These are phyloP conservation scores for Anolis sagrei DNA, from an alignment of 2,113 vertebrate species.

Conservation along the genomic window DNA sequence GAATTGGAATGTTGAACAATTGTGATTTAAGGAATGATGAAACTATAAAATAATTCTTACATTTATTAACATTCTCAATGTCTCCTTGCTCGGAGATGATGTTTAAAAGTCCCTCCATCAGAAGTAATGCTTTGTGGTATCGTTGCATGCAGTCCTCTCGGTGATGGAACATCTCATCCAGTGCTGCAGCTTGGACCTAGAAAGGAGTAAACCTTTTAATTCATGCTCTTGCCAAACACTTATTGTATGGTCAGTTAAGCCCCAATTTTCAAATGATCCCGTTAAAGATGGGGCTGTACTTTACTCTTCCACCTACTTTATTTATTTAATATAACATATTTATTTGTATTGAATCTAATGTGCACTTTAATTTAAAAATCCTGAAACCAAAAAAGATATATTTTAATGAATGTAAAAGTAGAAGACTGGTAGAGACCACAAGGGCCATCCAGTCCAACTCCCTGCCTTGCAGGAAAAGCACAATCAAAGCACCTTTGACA, in stretches of 20 bases:
- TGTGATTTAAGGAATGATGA: not conserved
- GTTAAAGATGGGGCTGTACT: not conserved
- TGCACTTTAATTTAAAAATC: too few relatives aligned
- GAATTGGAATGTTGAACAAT: too few relatives aligned
- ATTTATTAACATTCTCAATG: conserved; percentile 87
- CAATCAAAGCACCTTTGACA: too few relatives aligned
- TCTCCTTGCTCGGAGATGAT: conserved; percentile 85
- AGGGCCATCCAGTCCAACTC: too few relatives aligned
- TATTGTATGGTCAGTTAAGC: not conserved
- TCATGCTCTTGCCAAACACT: not conserved
- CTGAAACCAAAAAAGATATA: too few relatives aligned
- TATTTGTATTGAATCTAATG: too few relatives aligned
- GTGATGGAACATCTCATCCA: conserved; percentile 95
- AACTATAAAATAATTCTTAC: conserved; percentile 72
- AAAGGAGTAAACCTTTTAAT: not conserved
- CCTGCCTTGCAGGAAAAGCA: too few relatives aligned
- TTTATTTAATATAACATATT: too few relatives aligned
- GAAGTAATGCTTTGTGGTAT: conserved; percentile 91
- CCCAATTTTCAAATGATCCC: too few relatives aligned
- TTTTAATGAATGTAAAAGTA: too few relatives aligned
- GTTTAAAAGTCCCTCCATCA: conserved; percentile 91
- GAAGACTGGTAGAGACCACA: too few relatives aligned
- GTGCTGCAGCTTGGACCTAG: conserved; percentile 90
- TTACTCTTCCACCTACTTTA: too few relatives aligned
- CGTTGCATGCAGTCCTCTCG: conserved; percentile 85